These are phyloP conservation scores for Brotula barbata DNA, from an alignment of 2,797 vertebrate genomes.

Conservation along the genomic window DNA sequence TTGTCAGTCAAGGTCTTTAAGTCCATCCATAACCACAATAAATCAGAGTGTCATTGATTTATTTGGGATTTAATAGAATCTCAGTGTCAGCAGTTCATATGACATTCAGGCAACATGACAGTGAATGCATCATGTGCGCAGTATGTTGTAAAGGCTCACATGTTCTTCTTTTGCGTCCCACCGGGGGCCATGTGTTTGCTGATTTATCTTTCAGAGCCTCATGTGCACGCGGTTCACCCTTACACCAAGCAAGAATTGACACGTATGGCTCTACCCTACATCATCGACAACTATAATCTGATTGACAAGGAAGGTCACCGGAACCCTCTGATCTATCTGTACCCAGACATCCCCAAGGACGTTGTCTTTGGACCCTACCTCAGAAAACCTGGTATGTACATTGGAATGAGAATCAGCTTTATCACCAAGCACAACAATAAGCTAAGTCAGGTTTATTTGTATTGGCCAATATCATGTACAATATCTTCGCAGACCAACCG, in stretches of 20 bases:
- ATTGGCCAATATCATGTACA: no score
- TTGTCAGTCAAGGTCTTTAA: no score
- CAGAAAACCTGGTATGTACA: slow-evolving; percentile 69
- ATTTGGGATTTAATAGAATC: no score
- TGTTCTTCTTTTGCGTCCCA: no score
- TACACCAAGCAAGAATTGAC: slow-evolving; percentile 87
- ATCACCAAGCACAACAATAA: neutral
- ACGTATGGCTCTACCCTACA: slow-evolving; percentile 79
- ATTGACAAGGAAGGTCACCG: slow-evolving; percentile 75
- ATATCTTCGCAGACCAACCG: no score
- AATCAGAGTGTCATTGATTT: no score
- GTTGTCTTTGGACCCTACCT: slow-evolving; percentile 83
- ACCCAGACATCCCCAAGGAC: slow-evolving; percentile 88
- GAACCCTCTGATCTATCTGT: slow-evolving; percentile 88
- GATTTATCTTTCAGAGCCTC: neutral
- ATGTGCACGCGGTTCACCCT: slow-evolving; percentile 85
- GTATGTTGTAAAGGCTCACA: no score
- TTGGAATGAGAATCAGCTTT: neutral
- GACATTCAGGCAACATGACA: no score
- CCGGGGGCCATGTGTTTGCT: slow-evolving; percentile 2
- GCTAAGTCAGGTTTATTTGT: no score
- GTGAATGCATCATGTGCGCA: no score
- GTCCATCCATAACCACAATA: no score
- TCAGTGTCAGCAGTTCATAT: no score
- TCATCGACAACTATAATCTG: slow-evolving; percentile 85